Percentiles rank a stretch among this genome's conserved stretches.
These are phyloP conservation scores for Sinelater perroti DNA, from an alignment of 2,888 invertebrate species.

Conservation along the genomic window DNA sequence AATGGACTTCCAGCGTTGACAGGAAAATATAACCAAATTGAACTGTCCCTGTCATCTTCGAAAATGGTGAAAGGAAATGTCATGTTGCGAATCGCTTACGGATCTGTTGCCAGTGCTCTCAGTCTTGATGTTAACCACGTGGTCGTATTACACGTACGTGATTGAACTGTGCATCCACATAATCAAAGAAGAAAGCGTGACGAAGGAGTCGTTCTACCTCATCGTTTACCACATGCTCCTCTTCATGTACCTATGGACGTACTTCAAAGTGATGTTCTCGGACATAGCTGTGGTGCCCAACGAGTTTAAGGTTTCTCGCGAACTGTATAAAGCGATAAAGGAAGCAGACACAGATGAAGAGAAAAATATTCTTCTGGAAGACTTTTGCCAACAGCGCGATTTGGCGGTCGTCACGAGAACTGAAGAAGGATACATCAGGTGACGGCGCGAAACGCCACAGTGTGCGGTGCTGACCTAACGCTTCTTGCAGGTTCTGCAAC, in stretches of 20 bases:
- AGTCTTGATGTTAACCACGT: constrained; percentile 7
- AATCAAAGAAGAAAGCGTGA: neutral
- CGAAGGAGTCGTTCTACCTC: constrained; percentile 4
- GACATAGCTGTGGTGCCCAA: constrained; percentile 76
- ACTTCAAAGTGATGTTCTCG: constrained; percentile 82
- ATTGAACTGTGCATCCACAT: constrained; percentile 14
- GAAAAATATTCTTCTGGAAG: constrained; percentile 73
- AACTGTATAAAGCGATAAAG: constrained; percentile 76
- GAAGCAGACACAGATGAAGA: constrained; percentile 78
- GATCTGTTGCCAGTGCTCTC: constrained; percentile 2
- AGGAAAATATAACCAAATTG: too few species aligned
- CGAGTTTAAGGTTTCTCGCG: constrained; percentile 78
- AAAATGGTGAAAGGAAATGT: too few species aligned
- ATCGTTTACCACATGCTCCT: constrained; percentile 20
- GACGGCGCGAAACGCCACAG: constrained; percentile 48
- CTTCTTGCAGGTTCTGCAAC: constrained; percentile 68
- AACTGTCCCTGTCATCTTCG: too few species aligned
- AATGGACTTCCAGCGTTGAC: neutral
- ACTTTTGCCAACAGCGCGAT: constrained; percentile 70
- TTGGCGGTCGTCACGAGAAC: constrained; percentile 83
- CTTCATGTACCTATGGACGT: constrained; percentile 15
- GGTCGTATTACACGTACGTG: constrained; percentile 31
- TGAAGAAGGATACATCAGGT: constrained; percentile 74
- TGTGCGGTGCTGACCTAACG: neutral
- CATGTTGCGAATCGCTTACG: neutral